Evolutionary conservation across 2,113 vertebrate species (phyloP).

Genomic region (Mixornis gularis): DNA sequence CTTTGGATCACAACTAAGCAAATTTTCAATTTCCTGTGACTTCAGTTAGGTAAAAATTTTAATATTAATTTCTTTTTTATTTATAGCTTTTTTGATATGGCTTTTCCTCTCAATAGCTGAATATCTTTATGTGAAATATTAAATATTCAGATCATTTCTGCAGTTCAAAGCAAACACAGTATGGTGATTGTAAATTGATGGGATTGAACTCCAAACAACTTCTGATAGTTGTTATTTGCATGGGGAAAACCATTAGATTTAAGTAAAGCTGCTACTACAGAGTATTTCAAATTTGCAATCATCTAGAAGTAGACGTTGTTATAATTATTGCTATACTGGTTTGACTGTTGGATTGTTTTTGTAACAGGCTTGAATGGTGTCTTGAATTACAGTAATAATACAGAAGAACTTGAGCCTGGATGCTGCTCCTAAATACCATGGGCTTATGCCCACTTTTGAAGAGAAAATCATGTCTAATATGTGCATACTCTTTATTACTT

Average conservation of each 20-base stretch:
- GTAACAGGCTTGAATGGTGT: background rate
- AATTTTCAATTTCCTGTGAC: background rate
- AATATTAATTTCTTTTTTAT: background rate
- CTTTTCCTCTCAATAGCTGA: background rate
- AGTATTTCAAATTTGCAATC: background rate
- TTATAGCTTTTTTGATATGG: background rate
- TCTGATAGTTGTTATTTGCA: background rate
- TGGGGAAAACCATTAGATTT: background rate
- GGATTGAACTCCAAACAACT: background rate
- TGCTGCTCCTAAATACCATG: background rate
- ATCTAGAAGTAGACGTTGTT: background rate
- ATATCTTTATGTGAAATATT: background rate
- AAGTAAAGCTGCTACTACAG: background rate
- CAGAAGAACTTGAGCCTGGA: background rate
- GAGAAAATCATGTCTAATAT: background rate
- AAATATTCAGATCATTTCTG: background rate
- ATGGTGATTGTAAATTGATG: background rate
- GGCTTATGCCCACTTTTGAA: background rate
- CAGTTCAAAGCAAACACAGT: background rate
- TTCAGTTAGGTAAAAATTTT: background rate
- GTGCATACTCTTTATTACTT: background rate
- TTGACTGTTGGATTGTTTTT: background rate
- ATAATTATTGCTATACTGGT: background rate
- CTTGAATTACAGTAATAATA: background rate
- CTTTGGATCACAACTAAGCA: background rate